These are phyloP conservation scores for Andrena cerasifolii DNA, from an alignment of 1,140 invertebrate genomes.

Conservation along the genomic window DNA sequence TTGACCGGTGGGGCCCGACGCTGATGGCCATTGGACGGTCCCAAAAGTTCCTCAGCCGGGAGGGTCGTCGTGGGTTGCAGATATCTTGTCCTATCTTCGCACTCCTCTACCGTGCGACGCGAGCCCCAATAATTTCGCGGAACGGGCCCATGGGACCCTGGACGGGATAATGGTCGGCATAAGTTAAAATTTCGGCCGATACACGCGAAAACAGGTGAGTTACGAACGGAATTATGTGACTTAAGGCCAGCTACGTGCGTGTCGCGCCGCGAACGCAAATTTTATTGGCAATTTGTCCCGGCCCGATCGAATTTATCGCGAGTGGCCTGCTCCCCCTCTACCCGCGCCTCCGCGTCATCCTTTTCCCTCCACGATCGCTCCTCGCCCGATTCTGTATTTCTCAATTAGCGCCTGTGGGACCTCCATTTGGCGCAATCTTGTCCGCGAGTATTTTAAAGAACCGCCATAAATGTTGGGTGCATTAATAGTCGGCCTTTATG, in stretches of 20 bases:
- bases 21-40: background rate
- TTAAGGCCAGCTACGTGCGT: conserved; percentile 58
- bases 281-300: conserved; percentile 72
- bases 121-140: conserved; percentile 59
- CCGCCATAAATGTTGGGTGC: background rate
- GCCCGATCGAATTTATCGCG: conserved; percentile 66
- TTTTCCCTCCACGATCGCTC: conserved; percentile 8
- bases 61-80: conserved; percentile 27
- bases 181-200: conserved; percentile 77
- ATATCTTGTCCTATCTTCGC: conserved; percentile 47
- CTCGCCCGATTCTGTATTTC: conserved; percentile 57
- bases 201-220: conserved; percentile 75
- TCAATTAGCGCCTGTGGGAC: conserved; percentile 61
- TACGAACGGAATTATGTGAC: conserved; percentile 74
- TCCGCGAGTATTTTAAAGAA: conserved; percentile 5
- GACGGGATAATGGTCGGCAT: conserved; percentile 73
- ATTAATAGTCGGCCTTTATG: conserved; percentile 23
- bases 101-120: conserved; percentile 19
- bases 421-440: conserved; percentile 39
- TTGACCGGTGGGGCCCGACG: conserved; percentile 14
- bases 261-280: conserved; percentile 46
- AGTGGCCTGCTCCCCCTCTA: background rate
- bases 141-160: conserved; percentile 24
- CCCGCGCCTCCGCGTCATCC: background rate
- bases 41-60: conserved; percentile 63